Evolutionary conservation across 2,797 vertebrate genomes (phyloP).

Genomic region (Gymnodraco acuticeps): DNA sequence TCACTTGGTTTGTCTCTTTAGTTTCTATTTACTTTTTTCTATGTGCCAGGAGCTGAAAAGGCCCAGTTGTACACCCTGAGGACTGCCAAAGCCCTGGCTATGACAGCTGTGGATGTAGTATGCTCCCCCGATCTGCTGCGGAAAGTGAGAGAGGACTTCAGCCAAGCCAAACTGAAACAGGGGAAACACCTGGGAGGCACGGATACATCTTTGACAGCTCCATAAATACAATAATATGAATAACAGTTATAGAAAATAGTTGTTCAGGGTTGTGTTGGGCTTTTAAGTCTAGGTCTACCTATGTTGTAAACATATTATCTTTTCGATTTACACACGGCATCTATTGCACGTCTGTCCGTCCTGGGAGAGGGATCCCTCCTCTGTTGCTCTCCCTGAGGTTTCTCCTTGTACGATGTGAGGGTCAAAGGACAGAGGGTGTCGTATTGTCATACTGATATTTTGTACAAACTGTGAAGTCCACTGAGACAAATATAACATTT

Average conservation of each 20-base stretch:
- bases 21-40: conserved; percentile 34
- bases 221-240: background rate
- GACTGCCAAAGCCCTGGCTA: conserved; percentile 90
- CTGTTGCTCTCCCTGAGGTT: no score
- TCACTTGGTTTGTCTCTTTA: conserved; percentile 25
- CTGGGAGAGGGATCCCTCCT: no score
- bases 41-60: conserved; percentile 85
- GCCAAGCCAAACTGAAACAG: conserved; percentile 46
- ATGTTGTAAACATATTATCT: no score
- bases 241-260: background rate
- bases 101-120: conserved; percentile 92
- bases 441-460: no score
- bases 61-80: conserved; percentile 91
- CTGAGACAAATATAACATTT: no score
- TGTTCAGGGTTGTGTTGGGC: background rate
- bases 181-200: conserved; percentile 25
- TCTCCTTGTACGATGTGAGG: no score
- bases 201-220: background rate
- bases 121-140: conserved; percentile 78
- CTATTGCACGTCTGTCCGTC: no score
- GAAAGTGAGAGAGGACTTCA: conserved; percentile 77
- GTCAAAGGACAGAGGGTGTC: no score
- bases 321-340: no score
- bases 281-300: background rate
- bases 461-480: no score